Conservation (phyloP, 2,797 vertebrate species). For the Prionace glauca region DNA sequence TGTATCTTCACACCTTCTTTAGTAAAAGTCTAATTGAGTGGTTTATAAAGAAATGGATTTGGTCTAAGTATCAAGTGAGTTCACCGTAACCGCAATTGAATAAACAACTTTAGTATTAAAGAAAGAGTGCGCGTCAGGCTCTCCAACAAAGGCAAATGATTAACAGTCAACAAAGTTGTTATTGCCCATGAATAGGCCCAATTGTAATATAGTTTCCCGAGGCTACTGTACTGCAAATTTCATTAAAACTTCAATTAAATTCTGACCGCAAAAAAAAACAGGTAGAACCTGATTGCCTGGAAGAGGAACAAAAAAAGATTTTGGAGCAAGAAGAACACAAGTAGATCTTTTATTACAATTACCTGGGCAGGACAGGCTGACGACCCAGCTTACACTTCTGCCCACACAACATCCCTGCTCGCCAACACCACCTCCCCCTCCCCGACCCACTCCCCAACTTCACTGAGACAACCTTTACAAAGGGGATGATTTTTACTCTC, state of each 20-base stretch:
- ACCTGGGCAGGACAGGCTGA: not conserved
- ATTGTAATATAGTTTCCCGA: not conserved
- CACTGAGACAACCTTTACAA: not conserved
- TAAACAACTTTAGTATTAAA: not conserved
- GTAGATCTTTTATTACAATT: not conserved
- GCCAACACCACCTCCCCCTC: not conserved
- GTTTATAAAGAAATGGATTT: not conserved
- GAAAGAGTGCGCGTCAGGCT: not conserved
- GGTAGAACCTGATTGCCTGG: not conserved
- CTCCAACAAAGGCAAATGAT: constrained; percentile 18
- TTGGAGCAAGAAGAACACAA: not conserved
- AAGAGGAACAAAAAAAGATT: not conserved
- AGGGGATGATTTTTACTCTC: not conserved
- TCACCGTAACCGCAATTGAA: not conserved
- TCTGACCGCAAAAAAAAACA: constrained; percentile 8
- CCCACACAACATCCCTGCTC: not conserved
- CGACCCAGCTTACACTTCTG: not conserved
- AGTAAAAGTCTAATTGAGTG: not conserved
- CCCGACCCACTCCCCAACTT: not conserved
- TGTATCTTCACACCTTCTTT: not conserved
- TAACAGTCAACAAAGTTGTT: not conserved
- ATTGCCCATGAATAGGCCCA: not conserved
- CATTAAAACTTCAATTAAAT: constrained; percentile 24
- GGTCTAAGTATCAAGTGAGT: not conserved
- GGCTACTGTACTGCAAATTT: not conserved